Evolutionary conservation across 2,888 invertebrate genomes (phyloP).

Genomic region (Pammene aurita): DNA sequence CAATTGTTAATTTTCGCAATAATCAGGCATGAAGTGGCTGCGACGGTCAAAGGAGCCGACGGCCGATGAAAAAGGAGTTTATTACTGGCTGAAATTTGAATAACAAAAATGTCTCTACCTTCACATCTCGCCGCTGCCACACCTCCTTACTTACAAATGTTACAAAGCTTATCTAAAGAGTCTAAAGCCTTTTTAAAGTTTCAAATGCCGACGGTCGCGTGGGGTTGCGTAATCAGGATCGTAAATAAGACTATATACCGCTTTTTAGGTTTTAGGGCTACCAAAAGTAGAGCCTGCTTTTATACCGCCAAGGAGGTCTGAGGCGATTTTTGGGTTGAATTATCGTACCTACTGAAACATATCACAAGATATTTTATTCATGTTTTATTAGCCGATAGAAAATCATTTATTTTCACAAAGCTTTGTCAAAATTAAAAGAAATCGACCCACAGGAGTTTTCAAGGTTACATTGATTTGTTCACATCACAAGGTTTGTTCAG

Average conservation of each 20-base stretch:
- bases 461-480: too few relatives aligned
- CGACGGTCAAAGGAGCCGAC: conserved; percentile 53
- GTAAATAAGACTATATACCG: conserved; percentile 21
- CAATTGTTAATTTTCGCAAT: conserved; percentile 52
- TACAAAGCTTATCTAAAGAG: conserved; percentile 33
- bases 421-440: too few relatives aligned
- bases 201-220: conserved; percentile 24
- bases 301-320: background rate
- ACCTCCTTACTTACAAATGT: conserved; percentile 43
- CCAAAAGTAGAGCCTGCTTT: background rate
- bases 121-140: conserved; percentile 49
- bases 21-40: conserved; percentile 51
- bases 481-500: too few relatives aligned
- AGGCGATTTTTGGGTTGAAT: background rate
- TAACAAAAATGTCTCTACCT: conserved; percentile 55
- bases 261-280: background rate
- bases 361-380: too few relatives aligned
- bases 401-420: too few relatives aligned
- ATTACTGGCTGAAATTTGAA: conserved; percentile 54
- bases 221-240: conserved; percentile 19
- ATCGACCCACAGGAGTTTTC: too few relatives aligned
- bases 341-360: too few relatives aligned
- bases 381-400: too few relatives aligned
- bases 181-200: conserved; percentile 14
- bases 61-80: conserved; percentile 50